Conservation (phyloP, 1,140 invertebrate genomes). For the Lasioglossum baleicum region DNA sequence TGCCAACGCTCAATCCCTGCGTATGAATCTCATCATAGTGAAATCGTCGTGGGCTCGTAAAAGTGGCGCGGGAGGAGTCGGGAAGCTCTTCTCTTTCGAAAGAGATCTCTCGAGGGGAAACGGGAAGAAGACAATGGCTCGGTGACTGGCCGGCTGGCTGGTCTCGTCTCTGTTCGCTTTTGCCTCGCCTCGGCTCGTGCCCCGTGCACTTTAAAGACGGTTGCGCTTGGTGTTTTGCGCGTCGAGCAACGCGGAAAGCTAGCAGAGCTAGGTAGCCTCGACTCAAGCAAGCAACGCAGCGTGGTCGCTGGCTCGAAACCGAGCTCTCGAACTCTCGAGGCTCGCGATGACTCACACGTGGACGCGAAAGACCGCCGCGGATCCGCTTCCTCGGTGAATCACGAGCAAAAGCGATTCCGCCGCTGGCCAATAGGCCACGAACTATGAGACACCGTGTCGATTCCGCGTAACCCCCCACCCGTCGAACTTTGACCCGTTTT, state of each 20-base stretch:
- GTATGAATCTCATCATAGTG: too few relatives aligned
- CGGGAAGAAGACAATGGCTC: slow-evolving; percentile 29
- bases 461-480: not conserved
- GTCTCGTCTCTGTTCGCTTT: not conserved
- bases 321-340: slow-evolving; percentile 5
- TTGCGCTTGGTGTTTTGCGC: not conserved
- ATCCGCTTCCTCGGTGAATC: slow-evolving; percentile 60
- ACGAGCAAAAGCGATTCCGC: slow-evolving; percentile 22
- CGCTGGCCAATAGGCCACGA: slow-evolving; percentile 28
- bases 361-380: slow-evolving; percentile 9
- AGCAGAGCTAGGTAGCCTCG: not conserved
- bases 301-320: slow-evolving; percentile 55
- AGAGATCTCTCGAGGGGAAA: slow-evolving; percentile 18
- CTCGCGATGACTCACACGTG: slow-evolving; percentile 56
- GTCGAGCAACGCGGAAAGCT: slow-evolving; percentile 28
- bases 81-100: not conserved
- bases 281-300: not conserved
- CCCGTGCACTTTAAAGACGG: not conserved
- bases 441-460: slow-evolving; percentile 15
- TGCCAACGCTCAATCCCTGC: too few relatives aligned
- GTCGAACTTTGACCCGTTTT: too few relatives aligned
- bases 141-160: slow-evolving; percentile 23
- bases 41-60: not conserved
- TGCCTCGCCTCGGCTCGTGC: too few relatives aligned
- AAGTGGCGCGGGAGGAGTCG: not conserved